phyloP scores from a whole-genome alignment of 2,888 invertebrate genomes.

The Serripes groenlandicus region DNA sequence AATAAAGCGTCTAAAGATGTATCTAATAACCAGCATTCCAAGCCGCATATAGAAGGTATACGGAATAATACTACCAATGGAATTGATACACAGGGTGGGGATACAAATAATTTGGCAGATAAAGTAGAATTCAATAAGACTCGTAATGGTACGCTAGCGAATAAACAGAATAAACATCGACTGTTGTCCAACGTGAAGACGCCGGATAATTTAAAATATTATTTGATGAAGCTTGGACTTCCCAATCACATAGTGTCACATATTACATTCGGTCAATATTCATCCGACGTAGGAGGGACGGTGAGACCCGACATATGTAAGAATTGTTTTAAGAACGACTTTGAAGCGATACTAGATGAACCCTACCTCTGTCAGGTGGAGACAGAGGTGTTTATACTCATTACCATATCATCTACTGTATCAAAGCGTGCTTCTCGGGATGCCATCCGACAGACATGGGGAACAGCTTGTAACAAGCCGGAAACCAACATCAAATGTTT shows the following conservation, averaged over 20 bases:
- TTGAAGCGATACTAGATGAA: constrained; percentile 59
- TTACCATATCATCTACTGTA: constrained; percentile 70
- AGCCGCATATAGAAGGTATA: too few relatives aligned
- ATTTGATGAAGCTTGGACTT: constrained; percentile 16
- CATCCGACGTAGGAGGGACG: not conserved
- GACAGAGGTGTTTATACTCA: constrained; percentile 61
- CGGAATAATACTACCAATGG: too few relatives aligned
- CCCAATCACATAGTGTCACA: not conserved
- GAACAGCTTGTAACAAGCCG: constrained; percentile 56
- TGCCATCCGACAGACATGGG: constrained; percentile 76
- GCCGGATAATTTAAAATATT: not conserved
- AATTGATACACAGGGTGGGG: not conserved
- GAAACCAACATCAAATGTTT: constrained; percentile 57
- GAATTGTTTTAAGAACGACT: constrained; percentile 69
- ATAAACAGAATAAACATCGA: too few relatives aligned
- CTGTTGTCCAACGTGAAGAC: not conserved
- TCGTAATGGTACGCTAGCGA: too few relatives aligned
- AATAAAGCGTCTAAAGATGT: not conserved
- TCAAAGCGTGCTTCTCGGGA: constrained; percentile 56
- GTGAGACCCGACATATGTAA: constrained; percentile 63
- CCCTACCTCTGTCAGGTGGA: constrained; percentile 58
- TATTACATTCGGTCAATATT: not conserved
- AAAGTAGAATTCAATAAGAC: not conserved
- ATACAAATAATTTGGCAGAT: too few relatives aligned
- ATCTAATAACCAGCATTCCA: not conserved